A percentile compares a stretch with the other conserved stretches of the same genome.
Conservation (phyloP, 2,888 invertebrate species). For the Cheilosia impressa region DNA sequence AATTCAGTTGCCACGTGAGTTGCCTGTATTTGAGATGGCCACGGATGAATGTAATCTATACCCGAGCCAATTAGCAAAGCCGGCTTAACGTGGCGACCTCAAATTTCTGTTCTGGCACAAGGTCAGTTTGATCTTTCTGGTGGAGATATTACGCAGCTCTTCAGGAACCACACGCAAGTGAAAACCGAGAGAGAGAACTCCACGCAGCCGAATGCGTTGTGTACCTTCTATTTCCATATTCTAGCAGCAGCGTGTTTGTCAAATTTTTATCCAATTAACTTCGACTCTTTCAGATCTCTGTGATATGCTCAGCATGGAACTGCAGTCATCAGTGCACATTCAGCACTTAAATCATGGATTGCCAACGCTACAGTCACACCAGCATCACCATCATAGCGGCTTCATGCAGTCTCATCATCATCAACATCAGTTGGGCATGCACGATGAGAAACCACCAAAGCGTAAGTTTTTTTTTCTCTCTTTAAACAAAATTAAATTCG, state of each 20-base stretch:
- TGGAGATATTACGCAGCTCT: no score
- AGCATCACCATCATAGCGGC: constrained; percentile 77
- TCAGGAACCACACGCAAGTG: no score
- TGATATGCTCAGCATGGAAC: constrained; percentile 82
- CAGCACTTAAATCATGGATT: constrained; percentile 81
- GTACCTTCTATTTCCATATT: background rate
- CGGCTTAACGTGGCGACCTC: no score
- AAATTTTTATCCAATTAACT: background rate
- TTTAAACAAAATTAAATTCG: no score
- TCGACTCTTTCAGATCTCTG: constrained; percentile 48
- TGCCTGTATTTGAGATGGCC: no score
- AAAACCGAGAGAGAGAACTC: no score
- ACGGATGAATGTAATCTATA: no score
- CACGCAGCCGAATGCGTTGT: no score
- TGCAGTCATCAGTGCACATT: constrained; percentile 81
- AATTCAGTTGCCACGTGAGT: no score
- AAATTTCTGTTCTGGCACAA: no score
- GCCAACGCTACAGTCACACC: constrained; percentile 76
- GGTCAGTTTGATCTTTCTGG: no score
- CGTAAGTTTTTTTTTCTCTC: constrained; percentile 59
- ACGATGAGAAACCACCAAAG: constrained; percentile 76
- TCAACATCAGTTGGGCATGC: constrained; percentile 77
- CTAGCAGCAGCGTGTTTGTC: background rate
- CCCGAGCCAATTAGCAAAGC: no score
- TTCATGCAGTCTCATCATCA: constrained; percentile 76